Evolutionary conservation across 2,888 invertebrate species (phyloP).

Genomic region (Monochamus alternatus): DNA sequence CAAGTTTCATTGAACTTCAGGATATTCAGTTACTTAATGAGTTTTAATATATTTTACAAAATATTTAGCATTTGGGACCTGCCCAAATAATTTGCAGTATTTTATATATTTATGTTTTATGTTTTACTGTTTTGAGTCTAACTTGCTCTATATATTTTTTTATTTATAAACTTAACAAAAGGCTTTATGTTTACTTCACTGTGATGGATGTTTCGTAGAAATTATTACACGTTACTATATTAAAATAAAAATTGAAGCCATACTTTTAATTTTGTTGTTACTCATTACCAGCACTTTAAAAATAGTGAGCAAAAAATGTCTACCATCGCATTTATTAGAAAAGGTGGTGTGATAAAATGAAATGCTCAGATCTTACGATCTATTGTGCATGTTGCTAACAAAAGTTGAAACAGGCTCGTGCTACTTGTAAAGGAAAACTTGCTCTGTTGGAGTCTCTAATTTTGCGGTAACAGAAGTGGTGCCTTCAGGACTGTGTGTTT

Average conservation of each 20-base stretch:
- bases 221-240: not conserved
- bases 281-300: not conserved
- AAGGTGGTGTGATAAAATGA: too few species aligned
- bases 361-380: too few species aligned
- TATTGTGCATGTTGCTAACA: too few species aligned
- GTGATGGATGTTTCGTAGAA: not conserved
- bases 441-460: too few species aligned
- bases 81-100: not conserved
- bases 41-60: not conserved
- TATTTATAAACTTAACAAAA: not conserved
- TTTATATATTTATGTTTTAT: slow-evolving; percentile 4
- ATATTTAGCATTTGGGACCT: not conserved
- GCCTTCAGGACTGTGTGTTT: too few species aligned
- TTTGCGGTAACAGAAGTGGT: too few species aligned
- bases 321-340: too few species aligned
- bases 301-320: not conserved
- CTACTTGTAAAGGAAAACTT: too few species aligned
- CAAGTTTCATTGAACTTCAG: too few species aligned
- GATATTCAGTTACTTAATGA: too few species aligned
- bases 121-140: not conserved
- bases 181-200: not conserved
- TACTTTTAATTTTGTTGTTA: not conserved
- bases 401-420: too few species aligned
- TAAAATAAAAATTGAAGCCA: not conserved
- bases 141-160: slow-evolving; percentile 6